Percentiles rank a stretch among this genome's conserved stretches.
These are phyloP conservation scores for Esox niger DNA, from an alignment of 2,113 vertebrate species.

Conservation along the genomic window DNA sequence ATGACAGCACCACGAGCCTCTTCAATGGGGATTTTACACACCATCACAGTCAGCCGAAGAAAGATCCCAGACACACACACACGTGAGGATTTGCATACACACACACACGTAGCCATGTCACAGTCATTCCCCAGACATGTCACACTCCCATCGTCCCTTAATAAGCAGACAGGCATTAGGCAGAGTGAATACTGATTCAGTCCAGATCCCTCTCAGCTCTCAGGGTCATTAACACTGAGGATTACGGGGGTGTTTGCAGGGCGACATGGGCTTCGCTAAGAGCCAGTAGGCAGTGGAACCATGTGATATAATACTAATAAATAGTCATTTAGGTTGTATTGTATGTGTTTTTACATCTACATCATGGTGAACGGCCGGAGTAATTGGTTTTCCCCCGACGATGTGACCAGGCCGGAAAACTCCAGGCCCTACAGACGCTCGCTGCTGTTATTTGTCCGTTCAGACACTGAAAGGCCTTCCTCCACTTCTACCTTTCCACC, in stretches of 20 bases:
- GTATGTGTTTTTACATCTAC: no score
- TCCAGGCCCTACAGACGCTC: not conserved
- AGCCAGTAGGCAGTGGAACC: no score
- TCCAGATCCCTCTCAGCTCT: not conserved
- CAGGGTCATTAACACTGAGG: no score
- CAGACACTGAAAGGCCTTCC: no score
- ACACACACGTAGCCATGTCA: slow-evolving; percentile 10
- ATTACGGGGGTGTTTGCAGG: no score
- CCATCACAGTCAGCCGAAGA: not conserved
- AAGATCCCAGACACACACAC: slow-evolving; percentile 3
- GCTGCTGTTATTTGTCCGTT: not conserved
- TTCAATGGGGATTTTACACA: not conserved
- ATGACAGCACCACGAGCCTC: not conserved
- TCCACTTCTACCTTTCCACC: not conserved
- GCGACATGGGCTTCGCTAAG: no score
- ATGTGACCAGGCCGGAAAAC: no score
- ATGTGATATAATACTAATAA: no score
- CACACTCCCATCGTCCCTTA: not conserved
- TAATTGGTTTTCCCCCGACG: no score
- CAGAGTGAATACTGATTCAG: not conserved
- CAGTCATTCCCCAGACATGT: not conserved
- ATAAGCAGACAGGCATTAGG: no score
- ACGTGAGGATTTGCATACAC: slow-evolving; percentile 11
- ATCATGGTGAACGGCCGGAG: no score
- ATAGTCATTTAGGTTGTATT: no score